phyloP scores from a whole-genome alignment of 2,888 invertebrate genomes.

The Cataglyphis rosenhaueri region DNA sequence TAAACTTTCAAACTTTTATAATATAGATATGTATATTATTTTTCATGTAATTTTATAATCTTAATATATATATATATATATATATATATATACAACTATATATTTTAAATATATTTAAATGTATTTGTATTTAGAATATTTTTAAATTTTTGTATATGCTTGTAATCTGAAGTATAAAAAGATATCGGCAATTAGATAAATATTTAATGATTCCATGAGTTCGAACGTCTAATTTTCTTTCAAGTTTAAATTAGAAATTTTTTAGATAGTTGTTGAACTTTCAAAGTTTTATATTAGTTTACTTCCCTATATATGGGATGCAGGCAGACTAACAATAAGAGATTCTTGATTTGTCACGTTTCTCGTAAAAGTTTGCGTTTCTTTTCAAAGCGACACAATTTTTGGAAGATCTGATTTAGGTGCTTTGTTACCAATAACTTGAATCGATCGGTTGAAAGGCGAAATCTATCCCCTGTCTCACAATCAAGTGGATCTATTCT shows the following conservation, averaged over 20 bases:
- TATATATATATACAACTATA: no score
- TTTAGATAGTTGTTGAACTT: neutral
- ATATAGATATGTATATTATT: neutral
- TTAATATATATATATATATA: neutral
- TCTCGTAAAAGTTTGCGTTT: neutral
- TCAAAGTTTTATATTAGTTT: neutral
- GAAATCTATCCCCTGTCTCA: slow-evolving; percentile 2
- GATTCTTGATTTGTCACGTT: neutral
- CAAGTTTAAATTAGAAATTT: neutral
- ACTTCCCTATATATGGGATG: neutral
- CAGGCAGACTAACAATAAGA: neutral
- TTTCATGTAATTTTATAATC: neutral
- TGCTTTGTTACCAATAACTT: neutral
- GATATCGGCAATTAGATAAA: neutral
- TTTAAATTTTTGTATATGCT: neutral
- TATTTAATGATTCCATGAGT: neutral
- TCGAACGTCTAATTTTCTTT: neutral
- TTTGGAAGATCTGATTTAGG: neutral
- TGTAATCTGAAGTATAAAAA: slow-evolving; percentile 4
- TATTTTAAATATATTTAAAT: no score
- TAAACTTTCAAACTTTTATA: neutral
- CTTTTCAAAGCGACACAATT: neutral
- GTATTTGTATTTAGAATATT: neutral
- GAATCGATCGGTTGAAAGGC: neutral
- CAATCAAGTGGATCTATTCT: slow-evolving; percentile 31